Evolutionary conservation across 1,140 invertebrate genomes (phyloP), one percentile per base, ranked within the genome.

Genomic region (Drosophila bifasciata): DNA sequence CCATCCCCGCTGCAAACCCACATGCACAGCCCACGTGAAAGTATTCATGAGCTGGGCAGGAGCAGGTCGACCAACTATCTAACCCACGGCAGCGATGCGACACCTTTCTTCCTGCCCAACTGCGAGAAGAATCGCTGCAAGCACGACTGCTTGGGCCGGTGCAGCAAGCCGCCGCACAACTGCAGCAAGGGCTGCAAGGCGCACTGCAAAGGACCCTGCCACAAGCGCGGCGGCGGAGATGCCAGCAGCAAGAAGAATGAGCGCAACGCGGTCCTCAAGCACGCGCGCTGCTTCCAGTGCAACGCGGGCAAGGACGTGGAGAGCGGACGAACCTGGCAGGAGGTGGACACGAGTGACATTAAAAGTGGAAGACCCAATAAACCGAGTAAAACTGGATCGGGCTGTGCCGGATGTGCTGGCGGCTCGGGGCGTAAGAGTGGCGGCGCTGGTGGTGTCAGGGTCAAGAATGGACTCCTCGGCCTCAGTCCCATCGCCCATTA

Each of bases 401-500:
- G 40, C 25, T 58, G 9, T 15, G 4, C 19, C 7, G 43, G 44
- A 9, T 36, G 25, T 21, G n/a, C 11, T 11, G 48, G 15, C 5
- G 17, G 15, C 13, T 11, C 5, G 6, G 16, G 15, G 6, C 23
- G 23, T 8, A 19, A 45, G 17, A 19, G 1, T 2, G 13, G 3
- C 6, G 11, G 9, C 2, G 61, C 36, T 1, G 55, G 49, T 1
- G 16, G 15, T 1, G 17, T 23, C 16, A 19, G 43, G 5, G 0
- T 9, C 1, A 17, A 25, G 16, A 45, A 21, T 15, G 11, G 41
- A 17, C 45, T 74, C 2, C 6, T 66, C 1, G 53, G 51, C 0
- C 61, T 69, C 11, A 69, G 61, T 39, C 55, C 64, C 21, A 68
- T 81, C 5, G 69, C 61, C 6, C 81, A 88, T 15, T 86, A 68